Evolutionary conservation across 2,113 vertebrate genomes (phyloP), one percentile per base, ranked within the genome.

Genomic region (Sterrhoptilus dennistouni): DNA sequence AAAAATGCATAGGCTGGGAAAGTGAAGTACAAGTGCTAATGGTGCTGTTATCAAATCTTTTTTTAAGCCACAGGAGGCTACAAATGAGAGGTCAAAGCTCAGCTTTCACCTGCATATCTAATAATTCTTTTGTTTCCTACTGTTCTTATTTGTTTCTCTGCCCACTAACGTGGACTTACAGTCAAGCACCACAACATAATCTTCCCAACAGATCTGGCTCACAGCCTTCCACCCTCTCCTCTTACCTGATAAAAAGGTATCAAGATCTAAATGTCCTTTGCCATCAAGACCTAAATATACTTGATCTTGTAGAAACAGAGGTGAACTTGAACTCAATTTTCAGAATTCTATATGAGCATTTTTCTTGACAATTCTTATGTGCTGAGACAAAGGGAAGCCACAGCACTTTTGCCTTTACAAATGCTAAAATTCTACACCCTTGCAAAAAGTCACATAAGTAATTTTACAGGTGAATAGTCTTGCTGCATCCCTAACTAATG

Each of bases 31-130:
- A 66, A 19, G 17, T 76, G 27, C 59, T 80, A 60, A 49, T 15
- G 50, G 59, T 56, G 47, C 23, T 36, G 54, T 36, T 49, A 75
- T 24, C 8, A 68, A 59, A n/a, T 25, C 21, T 35, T 60, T 82
- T 75, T 69, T 87, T 15, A 80, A 59, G 29, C 44, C 87, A 56
- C 5, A 4, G n/a, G 52, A 84, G 15, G 72, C 65, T 87, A 38
- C 25, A 93, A 92, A 87, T 20, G 28, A 84, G 45, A 92, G 71
- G 29, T 24, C 72, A 89, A 75, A 92, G 70, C 76, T 96, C 57
- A 83, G 5, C 40, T 82, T 84, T 69, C 57, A 84, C 49, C 61
- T 76, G 64, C 52, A 21, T 42, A 29, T 49, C 53, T 52, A 50
- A 81, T 78, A 76, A 90, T 80, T 69, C 12, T 50, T 65, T 64